Percentiles rank a stretch among this genome's conserved stretches.
These are phyloP conservation scores for Eristalis arbustorum DNA, from an alignment of 2,888 invertebrate species.

Conservation along the genomic window DNA sequence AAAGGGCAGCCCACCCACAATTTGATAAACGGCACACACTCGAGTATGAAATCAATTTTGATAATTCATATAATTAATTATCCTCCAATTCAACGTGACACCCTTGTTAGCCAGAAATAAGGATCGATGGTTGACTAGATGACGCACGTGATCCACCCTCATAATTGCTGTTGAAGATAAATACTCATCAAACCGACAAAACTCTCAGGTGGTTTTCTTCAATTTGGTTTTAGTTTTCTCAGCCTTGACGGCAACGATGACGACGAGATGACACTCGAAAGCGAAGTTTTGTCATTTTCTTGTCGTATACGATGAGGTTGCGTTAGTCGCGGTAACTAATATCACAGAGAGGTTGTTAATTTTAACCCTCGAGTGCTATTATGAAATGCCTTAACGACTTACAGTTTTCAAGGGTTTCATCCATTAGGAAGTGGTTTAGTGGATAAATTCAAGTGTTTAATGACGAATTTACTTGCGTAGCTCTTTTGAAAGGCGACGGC, in stretches of 20 bases:
- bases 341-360: conserved; percentile 45
- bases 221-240: conserved; percentile 14
- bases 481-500: neutral
- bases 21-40: conserved; percentile 28
- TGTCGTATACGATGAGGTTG: conserved; percentile 44
- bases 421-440: conserved; percentile 68
- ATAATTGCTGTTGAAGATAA: neutral
- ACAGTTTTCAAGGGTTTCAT: conserved; percentile 66
- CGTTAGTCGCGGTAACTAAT: conserved; percentile 10
- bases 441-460: conserved; percentile 69
- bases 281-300: conserved; percentile 59
- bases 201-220: conserved; percentile 27
- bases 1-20: neutral
- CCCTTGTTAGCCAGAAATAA: conserved; percentile 28
- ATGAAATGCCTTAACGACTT: conserved; percentile 65
- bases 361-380: conserved; percentile 66
- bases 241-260: conserved; percentile 12
- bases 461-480: conserved; percentile 61
- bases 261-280: conserved; percentile 55
- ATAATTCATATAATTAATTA: conserved; percentile 68
- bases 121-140: conserved; percentile 40
- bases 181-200: neutral
- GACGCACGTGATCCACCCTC: neutral
- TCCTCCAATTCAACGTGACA: conserved; percentile 54
- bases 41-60: conserved; percentile 59